Percentiles rank a stretch among this genome's conserved stretches.
These are phyloP conservation scores for Nemotelus pantherinus DNA, from an alignment of 2,888 invertebrate genomes.

Conservation along the genomic window DNA sequence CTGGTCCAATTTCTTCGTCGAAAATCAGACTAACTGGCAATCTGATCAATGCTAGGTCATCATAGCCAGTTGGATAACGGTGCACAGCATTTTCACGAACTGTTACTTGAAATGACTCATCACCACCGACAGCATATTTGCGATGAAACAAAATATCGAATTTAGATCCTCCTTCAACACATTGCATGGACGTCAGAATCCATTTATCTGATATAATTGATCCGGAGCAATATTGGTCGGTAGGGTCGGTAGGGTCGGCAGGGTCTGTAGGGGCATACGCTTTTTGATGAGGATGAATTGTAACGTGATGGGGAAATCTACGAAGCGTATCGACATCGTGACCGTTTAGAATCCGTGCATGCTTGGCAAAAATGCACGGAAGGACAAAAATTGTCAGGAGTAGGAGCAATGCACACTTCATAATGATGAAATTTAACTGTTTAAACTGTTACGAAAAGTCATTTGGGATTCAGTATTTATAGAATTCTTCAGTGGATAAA, in stretches of 20 bases:
- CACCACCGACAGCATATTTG: background rate
- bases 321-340: conserved; percentile 46
- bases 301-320: conserved; percentile 49
- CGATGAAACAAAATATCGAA: conserved; percentile 14
- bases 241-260: too few relatives aligned
- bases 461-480: too few relatives aligned
- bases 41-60: conserved; percentile 48
- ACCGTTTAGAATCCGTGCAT: conserved; percentile 45
- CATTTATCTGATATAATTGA: conserved; percentile 46
- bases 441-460: too few relatives aligned
- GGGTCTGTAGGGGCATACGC: too few relatives aligned
- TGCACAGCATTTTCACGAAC: conserved; percentile 37
- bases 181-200: conserved; percentile 45
- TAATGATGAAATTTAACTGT: too few relatives aligned
- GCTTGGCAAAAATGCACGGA: too few relatives aligned
- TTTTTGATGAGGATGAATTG: background rate
- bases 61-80: conserved; percentile 47
- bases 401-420: too few relatives aligned
- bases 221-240: too few relatives aligned
- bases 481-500: too few relatives aligned
- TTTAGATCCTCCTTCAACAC: conserved; percentile 28
- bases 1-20: conserved; percentile 14
- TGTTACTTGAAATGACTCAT: conserved; percentile 10
- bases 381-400: too few relatives aligned
- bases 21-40: conserved; percentile 39